phyloP scores from a whole-genome alignment of 2,888 invertebrate species.

The Cenopis cana region DNA sequence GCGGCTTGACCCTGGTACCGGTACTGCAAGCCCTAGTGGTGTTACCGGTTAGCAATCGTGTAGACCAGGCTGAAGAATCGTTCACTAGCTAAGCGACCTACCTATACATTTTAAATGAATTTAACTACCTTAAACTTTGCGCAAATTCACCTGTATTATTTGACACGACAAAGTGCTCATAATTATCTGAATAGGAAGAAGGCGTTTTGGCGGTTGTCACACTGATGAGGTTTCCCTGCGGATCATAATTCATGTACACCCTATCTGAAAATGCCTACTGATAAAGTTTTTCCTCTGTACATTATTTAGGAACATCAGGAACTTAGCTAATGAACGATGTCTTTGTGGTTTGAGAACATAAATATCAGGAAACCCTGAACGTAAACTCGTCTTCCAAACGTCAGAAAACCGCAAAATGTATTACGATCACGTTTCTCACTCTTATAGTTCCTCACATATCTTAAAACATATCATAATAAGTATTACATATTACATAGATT shows the following conservation, averaged over 20 bases:
- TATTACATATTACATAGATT: conserved; percentile 20
- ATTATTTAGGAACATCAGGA: background rate
- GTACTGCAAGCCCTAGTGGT: too few relatives aligned
- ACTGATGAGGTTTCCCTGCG: too few relatives aligned
- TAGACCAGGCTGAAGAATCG: background rate
- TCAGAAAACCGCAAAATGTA: background rate
- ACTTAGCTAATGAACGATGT: conserved; percentile 8
- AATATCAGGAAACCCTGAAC: conserved; percentile 16
- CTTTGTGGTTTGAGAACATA: background rate
- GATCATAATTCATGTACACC: too few relatives aligned
- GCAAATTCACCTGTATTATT: too few relatives aligned
- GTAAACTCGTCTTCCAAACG: conserved; percentile 28
- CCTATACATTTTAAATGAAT: background rate
- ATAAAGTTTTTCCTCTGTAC: too few relatives aligned
- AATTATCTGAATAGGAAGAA: too few relatives aligned
- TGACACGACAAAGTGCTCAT: too few relatives aligned
- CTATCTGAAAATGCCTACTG: too few relatives aligned
- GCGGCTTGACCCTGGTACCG: too few relatives aligned
- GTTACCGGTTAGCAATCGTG: background rate
- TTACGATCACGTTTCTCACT: background rate
- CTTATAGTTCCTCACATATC: conserved; percentile 41
- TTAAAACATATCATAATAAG: conserved; percentile 42
- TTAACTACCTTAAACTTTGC: too few relatives aligned
- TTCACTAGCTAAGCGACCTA: conserved; percentile 16
- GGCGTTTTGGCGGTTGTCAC: too few relatives aligned